Base-by-base conservation (phyloP, 2,113 vertebrate genomes). In the Holacanthus passer region DNA sequence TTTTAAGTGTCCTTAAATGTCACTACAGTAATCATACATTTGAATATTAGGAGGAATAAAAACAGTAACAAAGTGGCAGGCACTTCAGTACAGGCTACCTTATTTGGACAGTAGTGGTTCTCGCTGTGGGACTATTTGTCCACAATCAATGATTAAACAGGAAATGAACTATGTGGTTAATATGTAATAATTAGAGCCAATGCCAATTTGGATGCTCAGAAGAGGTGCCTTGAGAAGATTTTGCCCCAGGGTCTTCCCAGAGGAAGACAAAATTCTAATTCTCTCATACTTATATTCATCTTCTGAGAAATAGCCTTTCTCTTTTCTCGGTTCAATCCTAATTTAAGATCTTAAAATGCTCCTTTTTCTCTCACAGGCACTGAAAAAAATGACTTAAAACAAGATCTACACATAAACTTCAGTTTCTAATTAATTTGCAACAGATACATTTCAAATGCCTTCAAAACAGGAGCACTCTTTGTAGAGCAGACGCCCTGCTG, bases 51-150 rank as follows among this genome's bases (percentile, higher is more conserved):
- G 39, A 41, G 9, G 11, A 12, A 48, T 45, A 8, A 32, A 53
- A 17, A 20, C 24, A 35, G 0, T 27, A 53, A 52, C 56, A 60
- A 22, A 45, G 43, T 39, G 9, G 13, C 32, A 19, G 32, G 1
- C 6, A 13, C n/a, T 60, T 17, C 32, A 14, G 58, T 17, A 47
- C 7, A 58, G 0, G 27, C 37, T 20, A 16, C 8, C 13, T 50
- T 12, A 31, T 73, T 22, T 56, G 32, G 41, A 75, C 4, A 1
- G 2, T 22, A n/a, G 35, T n/a, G 19, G 39, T 53, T 69, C 2
- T 24, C 20, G 3, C 32, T 70, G 56, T 74, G 63, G 27, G 73
- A 32, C 31, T 22, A n/a, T 35, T 35, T 80, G 47, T 75, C 66
- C 19, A 27, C 48, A 55, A 27, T 75, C 31, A 48, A 1, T 66